Conservation (phyloP, 2,888 invertebrate genomes). For the Bedellia somnulentella region DNA sequence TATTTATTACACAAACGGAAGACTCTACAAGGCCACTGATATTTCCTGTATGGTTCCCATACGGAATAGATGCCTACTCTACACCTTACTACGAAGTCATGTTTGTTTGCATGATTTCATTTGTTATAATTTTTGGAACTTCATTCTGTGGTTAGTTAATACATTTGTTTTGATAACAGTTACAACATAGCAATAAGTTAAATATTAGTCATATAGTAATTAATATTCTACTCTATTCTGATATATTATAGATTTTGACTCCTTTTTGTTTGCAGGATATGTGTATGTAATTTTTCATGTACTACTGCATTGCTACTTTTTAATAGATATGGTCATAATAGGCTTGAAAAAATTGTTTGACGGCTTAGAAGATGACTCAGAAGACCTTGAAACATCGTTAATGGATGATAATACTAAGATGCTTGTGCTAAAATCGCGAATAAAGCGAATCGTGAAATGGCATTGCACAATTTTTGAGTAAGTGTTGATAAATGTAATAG, state of each 20-base stretch:
- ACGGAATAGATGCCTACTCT: too few relatives aligned
- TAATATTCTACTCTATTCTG: too few relatives aligned
- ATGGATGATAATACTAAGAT: conserved; percentile 16
- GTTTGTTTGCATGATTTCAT: too few relatives aligned
- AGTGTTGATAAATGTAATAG: too few relatives aligned
- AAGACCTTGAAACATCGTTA: conserved; percentile 18
- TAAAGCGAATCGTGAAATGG: conserved; percentile 26
- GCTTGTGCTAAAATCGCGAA: conserved; percentile 18
- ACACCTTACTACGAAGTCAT: too few relatives aligned
- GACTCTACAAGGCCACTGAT: conserved; percentile 23
- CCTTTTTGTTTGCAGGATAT: conserved; percentile 22
- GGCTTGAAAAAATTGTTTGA: conserved; percentile 27
- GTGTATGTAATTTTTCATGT: conserved; percentile 30
- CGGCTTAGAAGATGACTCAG: conserved; percentile 27
- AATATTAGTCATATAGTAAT: too few relatives aligned
- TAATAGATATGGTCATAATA: conserved; percentile 28
- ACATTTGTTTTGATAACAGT: too few relatives aligned
- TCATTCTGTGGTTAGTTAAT: too few relatives aligned
- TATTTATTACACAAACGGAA: conserved; percentile 24
- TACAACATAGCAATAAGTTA: too few relatives aligned
- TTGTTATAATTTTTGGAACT: too few relatives aligned
- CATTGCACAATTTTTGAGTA: conserved; percentile 28
- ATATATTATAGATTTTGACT: too few relatives aligned
- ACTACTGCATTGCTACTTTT: conserved; percentile 23
- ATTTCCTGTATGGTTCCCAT: conserved; percentile 33